Percentiles rank a stretch among this genome's conserved stretches.
Evolutionary conservation across 2,888 invertebrate genomes (phyloP).

Genomic region (Ferdinandea cuprea): DNA sequence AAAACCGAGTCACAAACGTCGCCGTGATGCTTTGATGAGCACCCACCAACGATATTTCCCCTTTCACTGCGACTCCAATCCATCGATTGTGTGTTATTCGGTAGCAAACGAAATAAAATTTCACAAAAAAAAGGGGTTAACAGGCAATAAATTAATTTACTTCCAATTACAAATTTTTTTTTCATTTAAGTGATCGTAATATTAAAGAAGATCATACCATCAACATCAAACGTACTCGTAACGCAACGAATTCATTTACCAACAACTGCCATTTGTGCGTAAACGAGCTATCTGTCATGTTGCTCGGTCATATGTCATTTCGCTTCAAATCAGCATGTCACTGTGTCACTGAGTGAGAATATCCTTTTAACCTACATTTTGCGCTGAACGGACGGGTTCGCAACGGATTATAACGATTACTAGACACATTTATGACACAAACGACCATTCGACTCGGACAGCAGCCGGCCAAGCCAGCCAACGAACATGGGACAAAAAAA

Average conservation of each 20-base stretch:
- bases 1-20: constrained; percentile 39
- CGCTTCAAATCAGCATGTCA: constrained; percentile 71
- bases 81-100: not conserved
- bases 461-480: constrained; percentile 42
- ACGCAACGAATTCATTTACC: constrained; percentile 38
- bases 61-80: not conserved
- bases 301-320: constrained; percentile 71
- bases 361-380: constrained; percentile 72
- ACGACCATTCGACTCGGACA: constrained; percentile 61
- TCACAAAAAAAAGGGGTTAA: constrained; percentile 66
- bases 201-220: constrained; percentile 19
- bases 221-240: not conserved
- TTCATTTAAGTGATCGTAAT: constrained; percentile 67
- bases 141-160: constrained; percentile 73
- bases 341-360: constrained; percentile 66
- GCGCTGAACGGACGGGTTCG: not conserved
- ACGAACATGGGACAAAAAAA: constrained; percentile 4
- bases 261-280: constrained; percentile 49
- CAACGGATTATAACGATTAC: constrained; percentile 66
- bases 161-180: constrained; percentile 72
- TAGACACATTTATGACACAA: constrained; percentile 70
- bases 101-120: constrained; percentile 22
- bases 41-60: constrained; percentile 59
- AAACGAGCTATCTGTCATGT: constrained; percentile 63
- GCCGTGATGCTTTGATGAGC: constrained; percentile 68